A percentile compares a stretch with the other conserved stretches of the same genome.
phyloP scores from a whole-genome alignment of 2,888 invertebrate species.

The Sycophila texana region DNA sequence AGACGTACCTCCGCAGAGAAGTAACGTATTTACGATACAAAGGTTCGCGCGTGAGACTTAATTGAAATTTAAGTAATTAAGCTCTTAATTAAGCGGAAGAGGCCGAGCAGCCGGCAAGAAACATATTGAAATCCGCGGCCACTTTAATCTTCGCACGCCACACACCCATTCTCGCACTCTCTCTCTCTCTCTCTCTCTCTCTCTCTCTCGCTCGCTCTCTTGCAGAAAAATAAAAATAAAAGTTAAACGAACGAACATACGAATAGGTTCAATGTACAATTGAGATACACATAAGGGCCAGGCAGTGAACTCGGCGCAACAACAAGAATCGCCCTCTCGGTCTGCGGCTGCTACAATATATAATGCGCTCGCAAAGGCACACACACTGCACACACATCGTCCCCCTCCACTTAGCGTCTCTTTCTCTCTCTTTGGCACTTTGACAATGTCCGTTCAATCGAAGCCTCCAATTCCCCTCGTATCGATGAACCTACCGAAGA shows the following conservation, averaged over 20 bases:
- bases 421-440: constrained; percentile 32
- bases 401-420: background rate
- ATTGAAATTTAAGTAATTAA: too few species aligned
- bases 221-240: too few species aligned
- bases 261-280: constrained; percentile 32
- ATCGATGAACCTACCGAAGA: background rate
- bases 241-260: too few species aligned
- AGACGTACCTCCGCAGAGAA: too few species aligned
- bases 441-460: constrained; percentile 14
- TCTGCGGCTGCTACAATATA: too few species aligned
- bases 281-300: constrained; percentile 40
- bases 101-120: constrained; percentile 2
- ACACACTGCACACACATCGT: constrained; percentile 9
- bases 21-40: too few species aligned
- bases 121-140: background rate
- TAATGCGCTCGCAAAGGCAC: constrained; percentile 21
- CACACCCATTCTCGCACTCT: background rate
- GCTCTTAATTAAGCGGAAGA: too few species aligned
- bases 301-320: constrained; percentile 49
- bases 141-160: constrained; percentile 3
- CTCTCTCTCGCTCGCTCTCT: background rate
- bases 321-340: background rate
- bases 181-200: background rate
- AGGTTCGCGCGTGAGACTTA: too few species aligned
- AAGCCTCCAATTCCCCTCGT: background rate